Percentiles rank a stretch among this genome's conserved stretches.
Conservation (phyloP, 2,797 vertebrate genomes). For the Sciurus carolinensis region DNA sequence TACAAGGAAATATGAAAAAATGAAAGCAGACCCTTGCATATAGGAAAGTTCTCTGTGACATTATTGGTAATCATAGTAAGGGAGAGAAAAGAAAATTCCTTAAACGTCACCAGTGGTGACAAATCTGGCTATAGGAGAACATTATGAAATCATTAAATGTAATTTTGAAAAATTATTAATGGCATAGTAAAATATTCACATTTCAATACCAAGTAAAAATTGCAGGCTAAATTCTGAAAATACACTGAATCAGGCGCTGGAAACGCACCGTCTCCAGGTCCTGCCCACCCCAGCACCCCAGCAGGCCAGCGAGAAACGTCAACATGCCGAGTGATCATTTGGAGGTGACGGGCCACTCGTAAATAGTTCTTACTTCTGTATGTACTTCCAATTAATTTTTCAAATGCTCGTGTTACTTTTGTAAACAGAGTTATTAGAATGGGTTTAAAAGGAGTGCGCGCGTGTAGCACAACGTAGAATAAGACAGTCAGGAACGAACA, state of each 20-base stretch:
- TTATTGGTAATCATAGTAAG: conserved; percentile 25
- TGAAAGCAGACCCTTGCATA: background rate
- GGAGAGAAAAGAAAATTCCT: background rate
- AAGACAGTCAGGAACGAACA: background rate
- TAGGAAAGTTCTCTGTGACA: conserved; percentile 12
- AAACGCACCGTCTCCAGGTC: background rate
- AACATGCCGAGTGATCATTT: background rate
- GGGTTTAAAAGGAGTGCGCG: background rate
- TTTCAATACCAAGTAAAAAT: conserved; percentile 11
- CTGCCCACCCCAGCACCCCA: background rate
- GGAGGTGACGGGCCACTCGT: background rate
- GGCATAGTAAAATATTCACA: conserved; percentile 25
- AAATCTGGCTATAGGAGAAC: background rate
- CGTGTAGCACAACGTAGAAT: background rate
- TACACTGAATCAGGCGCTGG: background rate
- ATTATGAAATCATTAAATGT: conserved; percentile 26
- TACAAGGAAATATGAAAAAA: conserved; percentile 6
- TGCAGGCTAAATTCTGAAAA: conserved; percentile 48
- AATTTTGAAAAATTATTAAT: conserved; percentile 67
- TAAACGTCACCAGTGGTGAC: conserved; percentile 30
- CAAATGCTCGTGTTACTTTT: background rate
- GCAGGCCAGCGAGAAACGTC: background rate
- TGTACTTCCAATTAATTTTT: background rate
- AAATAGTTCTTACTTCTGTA: background rate
- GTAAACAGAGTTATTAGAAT: background rate